Evolutionary conservation across 2,888 invertebrate species (phyloP).

Genomic region (Eurytoma californica): DNA sequence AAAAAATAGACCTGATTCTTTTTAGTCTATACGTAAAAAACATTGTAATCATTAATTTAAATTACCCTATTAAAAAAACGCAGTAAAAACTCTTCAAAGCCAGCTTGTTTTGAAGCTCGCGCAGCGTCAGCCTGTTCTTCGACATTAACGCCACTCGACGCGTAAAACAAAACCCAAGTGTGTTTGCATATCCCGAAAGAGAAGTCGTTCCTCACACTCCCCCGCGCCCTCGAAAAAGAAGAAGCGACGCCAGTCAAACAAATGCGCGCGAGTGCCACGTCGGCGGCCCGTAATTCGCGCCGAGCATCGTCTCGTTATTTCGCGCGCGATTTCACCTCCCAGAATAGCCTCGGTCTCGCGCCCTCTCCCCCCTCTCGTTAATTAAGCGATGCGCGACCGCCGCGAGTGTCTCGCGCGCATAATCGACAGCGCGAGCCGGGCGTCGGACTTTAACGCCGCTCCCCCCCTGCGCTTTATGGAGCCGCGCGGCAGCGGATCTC

Average conservation of each 20-base stretch:
- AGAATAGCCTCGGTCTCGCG: background rate
- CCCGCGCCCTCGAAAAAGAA: background rate
- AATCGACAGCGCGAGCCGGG: constrained; percentile 35
- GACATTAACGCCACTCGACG: constrained; percentile 17
- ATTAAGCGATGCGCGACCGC: constrained; percentile 49
- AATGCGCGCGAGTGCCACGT: constrained; percentile 4
- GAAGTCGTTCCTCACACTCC: constrained; percentile 3
- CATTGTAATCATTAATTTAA: too few relatives aligned
- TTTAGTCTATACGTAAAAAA: too few relatives aligned
- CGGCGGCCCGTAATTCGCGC: background rate
- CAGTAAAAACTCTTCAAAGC: constrained; percentile 9
- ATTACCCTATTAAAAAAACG: background rate
- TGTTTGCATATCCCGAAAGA: constrained; percentile 31
- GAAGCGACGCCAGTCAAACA: constrained; percentile 1
- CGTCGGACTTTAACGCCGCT: constrained; percentile 36
- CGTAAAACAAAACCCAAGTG: constrained; percentile 28
- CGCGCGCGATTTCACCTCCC: constrained; percentile 39
- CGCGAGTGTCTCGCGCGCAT: constrained; percentile 31
- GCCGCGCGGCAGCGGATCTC: constrained; percentile 15
- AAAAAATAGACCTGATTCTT: too few relatives aligned
- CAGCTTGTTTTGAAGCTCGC: background rate
- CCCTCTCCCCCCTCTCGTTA: constrained; percentile 38
- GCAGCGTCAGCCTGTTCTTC: background rate
- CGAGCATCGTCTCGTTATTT: constrained; percentile 29
- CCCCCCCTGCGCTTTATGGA: constrained; percentile 30